Percentiles rank a stretch among this genome's conserved stretches.
phyloP scores from a whole-genome alignment of 2,888 invertebrate genomes.

The Hemithea aestivaria region DNA sequence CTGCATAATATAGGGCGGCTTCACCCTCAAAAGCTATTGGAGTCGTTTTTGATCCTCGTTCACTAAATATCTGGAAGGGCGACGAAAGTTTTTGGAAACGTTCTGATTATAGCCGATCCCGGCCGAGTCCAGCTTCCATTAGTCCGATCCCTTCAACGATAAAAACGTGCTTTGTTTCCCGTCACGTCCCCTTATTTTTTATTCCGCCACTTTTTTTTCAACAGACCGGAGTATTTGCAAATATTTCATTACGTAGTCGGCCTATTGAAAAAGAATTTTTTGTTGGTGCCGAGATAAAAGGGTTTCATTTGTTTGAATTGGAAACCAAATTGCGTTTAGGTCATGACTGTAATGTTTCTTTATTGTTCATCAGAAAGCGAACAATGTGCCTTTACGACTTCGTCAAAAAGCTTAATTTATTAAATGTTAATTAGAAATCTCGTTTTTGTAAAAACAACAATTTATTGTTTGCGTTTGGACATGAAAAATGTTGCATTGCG shows the following conservation, averaged over 20 bases:
- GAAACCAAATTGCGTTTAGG: slow-evolving; percentile 50
- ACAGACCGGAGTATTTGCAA: slow-evolving; percentile 56
- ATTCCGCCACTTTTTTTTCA: slow-evolving; percentile 49
- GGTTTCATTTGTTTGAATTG: slow-evolving; percentile 56
- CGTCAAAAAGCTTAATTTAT: slow-evolving; percentile 1
- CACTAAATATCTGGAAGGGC: slow-evolving; percentile 17
- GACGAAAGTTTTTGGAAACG: slow-evolving; percentile 33
- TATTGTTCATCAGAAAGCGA: slow-evolving; percentile 35
- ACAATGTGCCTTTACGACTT: slow-evolving; percentile 41
- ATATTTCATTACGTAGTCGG: slow-evolving; percentile 60
- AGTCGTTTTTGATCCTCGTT: slow-evolving; percentile 26
- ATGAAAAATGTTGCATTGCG: too few relatives aligned
- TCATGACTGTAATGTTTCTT: slow-evolving; percentile 43
- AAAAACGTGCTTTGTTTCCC: slow-evolving; percentile 69
- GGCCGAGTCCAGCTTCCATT: slow-evolving; percentile 54
- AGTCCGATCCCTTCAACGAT: slow-evolving; percentile 63
- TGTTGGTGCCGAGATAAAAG: slow-evolving; percentile 52
- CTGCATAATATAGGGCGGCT: slow-evolving; percentile 13
- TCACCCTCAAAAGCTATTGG: slow-evolving; percentile 7
- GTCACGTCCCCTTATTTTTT: slow-evolving; percentile 70
- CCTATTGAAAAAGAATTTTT: slow-evolving; percentile 54
- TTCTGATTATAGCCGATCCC: slow-evolving; percentile 40
- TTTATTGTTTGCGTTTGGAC: too few relatives aligned
- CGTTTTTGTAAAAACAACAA: too few relatives aligned
- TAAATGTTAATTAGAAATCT: too few relatives aligned